A percentile compares a stretch with the other conserved stretches of the same genome.
Conservation (phyloP, 2,113 vertebrate genomes). For the Thymallus thymallus region DNA sequence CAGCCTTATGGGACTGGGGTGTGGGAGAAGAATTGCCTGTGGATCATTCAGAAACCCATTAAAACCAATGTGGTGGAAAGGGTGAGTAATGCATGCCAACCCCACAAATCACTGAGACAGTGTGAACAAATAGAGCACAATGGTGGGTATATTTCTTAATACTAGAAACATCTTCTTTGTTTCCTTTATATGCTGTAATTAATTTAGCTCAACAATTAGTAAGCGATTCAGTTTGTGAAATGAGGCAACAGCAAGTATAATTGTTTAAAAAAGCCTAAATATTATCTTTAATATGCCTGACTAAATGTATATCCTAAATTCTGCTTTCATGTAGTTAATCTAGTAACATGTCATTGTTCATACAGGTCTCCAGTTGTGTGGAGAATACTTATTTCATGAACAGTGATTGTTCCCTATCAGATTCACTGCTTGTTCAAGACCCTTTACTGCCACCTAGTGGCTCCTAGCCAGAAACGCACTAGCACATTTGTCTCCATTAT, state of each 20-base stretch:
- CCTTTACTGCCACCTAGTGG: not conserved
- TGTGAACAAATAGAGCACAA: not conserved
- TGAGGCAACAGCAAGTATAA: too few species aligned
- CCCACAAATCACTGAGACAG: not conserved
- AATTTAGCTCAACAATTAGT: too few species aligned
- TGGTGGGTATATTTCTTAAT: not conserved
- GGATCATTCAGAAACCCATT: conserved; percentile 7
- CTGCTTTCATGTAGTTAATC: too few species aligned
- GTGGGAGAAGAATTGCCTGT: not conserved
- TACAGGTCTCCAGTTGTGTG: not conserved
- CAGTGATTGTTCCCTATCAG: not conserved
- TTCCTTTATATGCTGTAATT: too few species aligned
- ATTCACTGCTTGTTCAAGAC: not conserved
- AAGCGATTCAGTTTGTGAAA: too few species aligned
- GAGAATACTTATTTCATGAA: not conserved
- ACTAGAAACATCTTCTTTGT: too few species aligned
- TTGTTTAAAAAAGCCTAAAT: too few species aligned
- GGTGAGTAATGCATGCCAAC: conserved; percentile 10
- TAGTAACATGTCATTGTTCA: not conserved
- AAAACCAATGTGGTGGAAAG: conserved; percentile 18
- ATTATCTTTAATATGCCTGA: too few species aligned
- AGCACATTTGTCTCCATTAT: not conserved
- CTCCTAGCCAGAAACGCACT: not conserved
- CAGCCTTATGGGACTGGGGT: not conserved
- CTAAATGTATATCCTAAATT: too few species aligned